Evolutionary conservation across 2,888 invertebrate genomes (phyloP), one percentile per base, ranked within the genome.

Genomic region (Dasypogon diadema): DNA sequence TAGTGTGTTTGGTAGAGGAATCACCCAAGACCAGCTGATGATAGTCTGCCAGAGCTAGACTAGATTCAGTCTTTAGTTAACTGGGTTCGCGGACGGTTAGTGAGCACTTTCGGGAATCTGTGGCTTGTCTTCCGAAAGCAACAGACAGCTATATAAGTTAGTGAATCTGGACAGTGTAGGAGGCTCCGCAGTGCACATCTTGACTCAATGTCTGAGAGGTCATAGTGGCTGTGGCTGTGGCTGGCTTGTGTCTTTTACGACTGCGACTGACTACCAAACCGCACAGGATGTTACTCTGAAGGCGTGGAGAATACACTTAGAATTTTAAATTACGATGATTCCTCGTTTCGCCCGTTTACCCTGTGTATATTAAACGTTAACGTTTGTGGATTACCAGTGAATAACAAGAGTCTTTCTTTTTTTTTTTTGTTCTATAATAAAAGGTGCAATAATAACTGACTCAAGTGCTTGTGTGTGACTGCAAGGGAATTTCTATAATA

Each of bases 331-430:
- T n/a, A 5, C 14, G n/a, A 6, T 34, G 24, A 16, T 16, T 48
- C 16, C 2, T 10, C 48, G 22, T 54, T 54, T 18, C 24, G 54
- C 18, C 14, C 54, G 22, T 54, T 18, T 54, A 21, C 18, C 12
- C 18, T 70, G 51, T 48, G 48, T 22, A 26, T 30, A 26, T 24
- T 56, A 26, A 22, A 16, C 16, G 8, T 12, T n/a, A 46, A n/a
- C 65, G 14, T 21, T 16, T 68, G 21, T 70, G 70, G 70, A 70
- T 70, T 70, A 70, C 70, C 70, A 70, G 70, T 70, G 70, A 70
- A 70, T 34, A 16, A 46, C 46, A 21, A 51, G 21, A 63, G 42
- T 37, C 2, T 18, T 42, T 30, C n/a, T 63, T 10, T 30, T 30
- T 30, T 10, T 6, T 42, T 42, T 42, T 42, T 42, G 12, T 42